Base-by-base conservation (phyloP, 35 echinoderm and acorn worm species). In the Amphiura filiformis region DNA sequence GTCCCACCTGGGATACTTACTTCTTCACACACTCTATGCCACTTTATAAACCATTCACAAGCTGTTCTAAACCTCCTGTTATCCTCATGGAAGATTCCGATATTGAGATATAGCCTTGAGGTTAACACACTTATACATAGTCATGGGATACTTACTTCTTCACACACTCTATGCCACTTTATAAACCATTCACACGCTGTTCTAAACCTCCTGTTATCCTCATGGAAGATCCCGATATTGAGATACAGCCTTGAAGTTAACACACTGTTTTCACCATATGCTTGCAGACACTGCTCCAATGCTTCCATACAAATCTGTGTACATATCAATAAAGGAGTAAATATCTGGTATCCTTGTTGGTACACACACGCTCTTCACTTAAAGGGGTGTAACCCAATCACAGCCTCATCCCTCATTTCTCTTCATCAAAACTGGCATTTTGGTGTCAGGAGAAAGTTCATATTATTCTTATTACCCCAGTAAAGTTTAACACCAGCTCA, bases 31-130 rank as follows among this genome's bases (percentile, higher is more conserved):
- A 88, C 87, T 70, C 79, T 76, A 34, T 92, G 86, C 94, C 94
- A 96, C 40, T 88, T 89, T 20, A 92, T 84, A 28, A 96, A 96
- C 90, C 90, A 96, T 33, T 96, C 90, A 83, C 92, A 96, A 28
- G 94, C 94, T 0, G 52, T 57, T 33, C 78, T 75, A 76, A 89
- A 96, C n/a, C 83, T 30, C n/a, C 90, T 26, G 23, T 84, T 86
- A 47, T 96, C 90, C 52, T 96, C 94, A 39, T 96, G 79, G 34
- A 87, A 89, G 78, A 96, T 96, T 4, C n/a, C 94, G 20, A 87
- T 96, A 64, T 96, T 96, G 22, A 96, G 90, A 40, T 89, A 92
- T 14, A 96, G 49, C 39, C 94, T 85, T 4, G 86, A 88, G 15
- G 86, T 92, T 28, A 96, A 78, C 23, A 96, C 94, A 78, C 86